Evolutionary conservation across 2,113 vertebrate genomes (phyloP).

Genomic region (Rattus norvegicus): DNA sequence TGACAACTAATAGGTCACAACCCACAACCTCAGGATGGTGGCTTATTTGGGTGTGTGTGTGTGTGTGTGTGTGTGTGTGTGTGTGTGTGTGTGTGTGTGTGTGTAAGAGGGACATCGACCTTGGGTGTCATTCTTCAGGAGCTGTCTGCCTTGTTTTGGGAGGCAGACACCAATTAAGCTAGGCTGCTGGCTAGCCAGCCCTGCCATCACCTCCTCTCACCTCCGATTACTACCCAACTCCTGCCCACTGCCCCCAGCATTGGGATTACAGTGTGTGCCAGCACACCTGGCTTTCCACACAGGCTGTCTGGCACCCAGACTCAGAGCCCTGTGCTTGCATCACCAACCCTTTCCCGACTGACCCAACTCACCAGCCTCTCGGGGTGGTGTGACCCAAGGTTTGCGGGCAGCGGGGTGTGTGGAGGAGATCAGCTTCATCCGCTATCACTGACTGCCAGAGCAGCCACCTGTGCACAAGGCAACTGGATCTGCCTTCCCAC

Average conservation of each 20-base stretch:
- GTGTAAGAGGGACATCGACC: neutral
- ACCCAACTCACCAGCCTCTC: neutral
- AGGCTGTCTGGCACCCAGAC: neutral
- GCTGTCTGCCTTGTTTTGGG: neutral
- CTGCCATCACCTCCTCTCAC: neutral
- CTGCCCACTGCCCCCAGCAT: too few relatives aligned
- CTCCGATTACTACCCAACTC: neutral
- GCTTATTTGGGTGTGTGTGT: neutral
- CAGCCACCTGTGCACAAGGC: neutral
- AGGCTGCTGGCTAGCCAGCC: neutral
- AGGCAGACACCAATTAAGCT: neutral
- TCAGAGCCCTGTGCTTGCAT: neutral
- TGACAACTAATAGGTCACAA: neutral
- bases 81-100: neutral
- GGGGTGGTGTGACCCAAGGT: neutral
- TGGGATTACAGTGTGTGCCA: too few relatives aligned
- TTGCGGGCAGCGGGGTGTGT: fast-evolving
- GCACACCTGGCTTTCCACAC: neutral
- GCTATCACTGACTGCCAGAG: neutral
- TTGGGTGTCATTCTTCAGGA: neutral
- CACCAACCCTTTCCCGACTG: neutral
- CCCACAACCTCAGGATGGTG: neutral
- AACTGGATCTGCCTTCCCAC: neutral
- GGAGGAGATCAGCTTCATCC: neutral
- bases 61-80: neutral